Evolutionary conservation across 2,888 invertebrate species (phyloP).

Genomic region (Encarsia formosa): DNA sequence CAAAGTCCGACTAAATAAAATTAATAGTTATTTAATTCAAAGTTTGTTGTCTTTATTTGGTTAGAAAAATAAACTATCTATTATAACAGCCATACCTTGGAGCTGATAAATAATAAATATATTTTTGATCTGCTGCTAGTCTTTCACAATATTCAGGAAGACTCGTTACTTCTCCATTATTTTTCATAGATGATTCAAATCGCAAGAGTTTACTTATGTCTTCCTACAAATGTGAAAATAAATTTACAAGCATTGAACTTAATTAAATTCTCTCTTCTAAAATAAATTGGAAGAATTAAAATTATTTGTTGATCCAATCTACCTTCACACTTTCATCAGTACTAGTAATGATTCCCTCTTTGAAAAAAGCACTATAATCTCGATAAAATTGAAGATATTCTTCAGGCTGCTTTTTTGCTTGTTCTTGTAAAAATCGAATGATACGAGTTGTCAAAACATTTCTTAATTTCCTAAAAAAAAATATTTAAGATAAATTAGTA

Average conservation of each 20-base stretch:
- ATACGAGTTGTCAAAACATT: slow-evolving; percentile 79
- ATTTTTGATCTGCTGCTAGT: slow-evolving; percentile 75
- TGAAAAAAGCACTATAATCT: slow-evolving; percentile 88
- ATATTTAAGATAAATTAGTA: slow-evolving; percentile 14
- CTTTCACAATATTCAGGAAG: slow-evolving; percentile 76
- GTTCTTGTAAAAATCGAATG: slow-evolving; percentile 80
- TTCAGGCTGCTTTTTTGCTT: slow-evolving; percentile 75
- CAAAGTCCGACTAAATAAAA: slow-evolving; percentile 70
- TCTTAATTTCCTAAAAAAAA: slow-evolving; percentile 66
- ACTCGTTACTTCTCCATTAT: slow-evolving; percentile 67
- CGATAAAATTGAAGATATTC: slow-evolving; percentile 83
- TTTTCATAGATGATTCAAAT: slow-evolving; percentile 84
- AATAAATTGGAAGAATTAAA: slow-evolving; percentile 5
- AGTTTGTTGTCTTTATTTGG: neutral
- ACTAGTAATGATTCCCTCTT: slow-evolving; percentile 91
- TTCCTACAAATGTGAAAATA: slow-evolving; percentile 59
- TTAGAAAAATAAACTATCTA: slow-evolving; percentile 1
- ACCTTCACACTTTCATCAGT: slow-evolving; percentile 78
- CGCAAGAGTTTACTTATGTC: slow-evolving; percentile 83
- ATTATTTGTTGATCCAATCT: slow-evolving; percentile 36
- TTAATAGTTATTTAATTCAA: slow-evolving; percentile 1
- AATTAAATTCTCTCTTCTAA: slow-evolving; percentile 23
- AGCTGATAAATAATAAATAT: slow-evolving; percentile 89
- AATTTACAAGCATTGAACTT: slow-evolving; percentile 10
- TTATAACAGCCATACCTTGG: slow-evolving; percentile 65